Base-by-base conservation (phyloP, 2,888 invertebrate species). In the Pantelozetes paolii region DNA sequence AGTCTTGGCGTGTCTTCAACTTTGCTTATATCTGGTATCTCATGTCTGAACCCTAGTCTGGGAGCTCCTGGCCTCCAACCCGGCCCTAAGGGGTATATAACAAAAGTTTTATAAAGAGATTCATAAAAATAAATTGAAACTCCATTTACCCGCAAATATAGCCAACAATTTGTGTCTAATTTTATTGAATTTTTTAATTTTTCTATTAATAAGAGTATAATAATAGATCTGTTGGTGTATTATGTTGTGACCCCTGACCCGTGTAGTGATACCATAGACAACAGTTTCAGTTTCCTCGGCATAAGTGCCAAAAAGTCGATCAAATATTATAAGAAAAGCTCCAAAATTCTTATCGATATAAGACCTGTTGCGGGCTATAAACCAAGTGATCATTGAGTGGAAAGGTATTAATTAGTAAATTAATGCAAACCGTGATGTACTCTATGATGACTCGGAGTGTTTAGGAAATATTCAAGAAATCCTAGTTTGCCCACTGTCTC, bases 331-430 rank as follows among this genome's bases (percentile, higher is more conserved):
- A 8, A 95, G 86, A 0, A 91, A 89, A 0, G 94, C 94, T 0
- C 90, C 95, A 80, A 92, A 95, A 84, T 95, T 95, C 81, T 91
- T 94, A 81, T 95, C 94, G 78, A 95, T 85, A 79, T 94, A 95
- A 81, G 92, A 92, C 75, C 91, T 87, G 83, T 94, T 94, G 82
- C 92, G 88, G 42, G 90, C 90, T 90, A n/a, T 67, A 9, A 45
- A 15, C 5, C 15, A 15, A 48, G 3, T 20, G 20, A 3, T 3
- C 8, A 48, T 3, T 9, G 15, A 15, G 20, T 9, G 48, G 20
- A 48, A 48, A 48, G 18, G 20, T 62, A 62, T 62, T 9, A n/a
- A 62, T 62, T 42, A 42, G 11, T 67, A 40, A 23, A 32, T 62
- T n/a, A 30, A 62, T 30, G 18, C 70, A 45, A 88, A 42, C 90